Evolutionary conservation across 2,888 invertebrate genomes (phyloP).

Genomic region (Petrophora chlorosata): DNA sequence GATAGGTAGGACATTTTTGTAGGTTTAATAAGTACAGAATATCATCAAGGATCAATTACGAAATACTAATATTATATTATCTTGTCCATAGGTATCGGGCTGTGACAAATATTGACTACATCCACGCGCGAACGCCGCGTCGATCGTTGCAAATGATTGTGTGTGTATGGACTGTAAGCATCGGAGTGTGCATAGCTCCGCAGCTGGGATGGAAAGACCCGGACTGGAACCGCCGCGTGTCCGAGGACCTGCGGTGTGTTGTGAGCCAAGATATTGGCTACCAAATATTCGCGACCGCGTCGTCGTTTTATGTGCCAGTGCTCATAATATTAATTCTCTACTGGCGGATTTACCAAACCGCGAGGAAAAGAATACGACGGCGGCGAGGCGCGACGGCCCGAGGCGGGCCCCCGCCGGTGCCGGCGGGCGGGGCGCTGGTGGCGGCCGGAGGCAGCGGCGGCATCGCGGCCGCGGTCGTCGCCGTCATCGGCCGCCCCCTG

Average conservation of each 20-base stretch:
- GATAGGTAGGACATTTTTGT: slow-evolving; percentile 86
- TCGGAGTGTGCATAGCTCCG: slow-evolving; percentile 94
- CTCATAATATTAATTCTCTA: slow-evolving; percentile 94
- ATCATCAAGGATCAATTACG: neutral
- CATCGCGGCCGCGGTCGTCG: slow-evolving; percentile 89
- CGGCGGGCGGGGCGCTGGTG: slow-evolving; percentile 84
- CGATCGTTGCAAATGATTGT: slow-evolving; percentile 92
- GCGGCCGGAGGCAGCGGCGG: slow-evolving; percentile 89
- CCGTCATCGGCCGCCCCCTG: slow-evolving; percentile 87
- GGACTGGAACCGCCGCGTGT: slow-evolving; percentile 81
- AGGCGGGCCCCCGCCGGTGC: slow-evolving; percentile 77
- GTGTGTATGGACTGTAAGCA: slow-evolving; percentile 92
- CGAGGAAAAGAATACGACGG: slow-evolving; percentile 91
- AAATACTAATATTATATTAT: neutral
- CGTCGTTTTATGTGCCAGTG: slow-evolving; percentile 95
- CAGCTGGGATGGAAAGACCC: slow-evolving; percentile 92
- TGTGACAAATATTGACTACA: slow-evolving; percentile 95
- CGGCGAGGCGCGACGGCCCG: slow-evolving; percentile 85
- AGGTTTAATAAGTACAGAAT: neutral
- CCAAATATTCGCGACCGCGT: slow-evolving; percentile 95
- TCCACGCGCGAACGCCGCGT: slow-evolving; percentile 90
- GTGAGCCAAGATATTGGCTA: slow-evolving; percentile 93
- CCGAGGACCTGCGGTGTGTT: slow-evolving; percentile 87
- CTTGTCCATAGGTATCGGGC: slow-evolving; percentile 90
- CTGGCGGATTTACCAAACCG: slow-evolving; percentile 95